Conservation (phyloP, 2,888 invertebrate species). For the Sinopyrophorus schimmeli region DNA sequence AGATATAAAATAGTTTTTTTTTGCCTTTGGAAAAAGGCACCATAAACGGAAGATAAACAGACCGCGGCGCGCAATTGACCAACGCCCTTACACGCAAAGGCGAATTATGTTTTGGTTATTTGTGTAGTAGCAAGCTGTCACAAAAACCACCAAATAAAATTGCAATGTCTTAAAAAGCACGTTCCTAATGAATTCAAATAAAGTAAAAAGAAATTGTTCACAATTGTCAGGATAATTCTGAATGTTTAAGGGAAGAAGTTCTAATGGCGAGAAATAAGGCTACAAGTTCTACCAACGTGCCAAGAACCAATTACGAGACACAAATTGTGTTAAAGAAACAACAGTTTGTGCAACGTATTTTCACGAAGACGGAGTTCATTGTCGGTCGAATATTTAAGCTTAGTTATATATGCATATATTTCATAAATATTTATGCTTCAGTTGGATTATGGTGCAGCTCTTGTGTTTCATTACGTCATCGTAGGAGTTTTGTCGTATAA, state of each 20-base stretch:
- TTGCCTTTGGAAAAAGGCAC: no score
- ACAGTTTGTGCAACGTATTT: neutral
- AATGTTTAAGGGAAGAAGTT: neutral
- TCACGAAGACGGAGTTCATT: neutral
- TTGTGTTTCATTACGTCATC: neutral
- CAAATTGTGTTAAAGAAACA: neutral
- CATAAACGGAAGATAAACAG: no score
- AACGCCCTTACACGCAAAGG: no score
- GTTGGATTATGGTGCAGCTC: slow-evolving; percentile 3
- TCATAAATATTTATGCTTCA: neutral
- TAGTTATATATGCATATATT: neutral
- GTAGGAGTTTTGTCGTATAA: slow-evolving; percentile 3
- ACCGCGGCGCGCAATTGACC: no score
- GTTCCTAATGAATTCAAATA: no score
- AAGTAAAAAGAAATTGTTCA: no score
- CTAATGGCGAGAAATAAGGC: neutral
- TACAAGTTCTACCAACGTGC: neutral
- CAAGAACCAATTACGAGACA: neutral
- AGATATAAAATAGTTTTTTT: no score
- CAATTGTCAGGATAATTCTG: neutral
- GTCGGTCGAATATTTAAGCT: neutral
- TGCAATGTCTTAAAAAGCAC: no score
- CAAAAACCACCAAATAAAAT: no score
- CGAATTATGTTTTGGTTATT: no score
- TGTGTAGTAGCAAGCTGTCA: no score